phyloP scores from a whole-genome alignment of 2,888 invertebrate genomes.

The Rambutsinella grinnellia region DNA sequence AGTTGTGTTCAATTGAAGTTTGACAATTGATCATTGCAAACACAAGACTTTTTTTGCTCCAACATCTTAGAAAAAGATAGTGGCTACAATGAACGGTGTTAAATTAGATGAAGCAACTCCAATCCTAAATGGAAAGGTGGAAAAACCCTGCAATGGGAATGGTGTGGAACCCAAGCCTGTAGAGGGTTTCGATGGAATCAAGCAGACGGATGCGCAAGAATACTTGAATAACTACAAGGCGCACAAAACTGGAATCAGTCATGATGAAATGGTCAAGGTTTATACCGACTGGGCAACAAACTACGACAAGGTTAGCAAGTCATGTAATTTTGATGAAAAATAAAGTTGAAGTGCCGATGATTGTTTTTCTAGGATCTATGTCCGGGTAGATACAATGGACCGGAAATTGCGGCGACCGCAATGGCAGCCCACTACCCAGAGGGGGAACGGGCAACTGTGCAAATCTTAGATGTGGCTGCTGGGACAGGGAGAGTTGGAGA shows the following conservation, averaged over 20 bases:
- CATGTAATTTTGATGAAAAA: background rate
- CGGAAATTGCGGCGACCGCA: slow-evolving; percentile 67
- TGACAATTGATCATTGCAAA: no score
- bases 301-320: slow-evolving; percentile 64
- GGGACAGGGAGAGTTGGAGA: slow-evolving; percentile 69
- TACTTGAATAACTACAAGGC: slow-evolving; percentile 65
- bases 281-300: slow-evolving; percentile 68
- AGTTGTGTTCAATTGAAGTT: no score
- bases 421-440: slow-evolving; percentile 65
- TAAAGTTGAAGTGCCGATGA: background rate
- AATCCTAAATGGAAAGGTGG: background rate
- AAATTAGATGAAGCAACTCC: background rate
- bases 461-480: slow-evolving; percentile 69
- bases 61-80: background rate
- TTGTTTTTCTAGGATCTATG: slow-evolving; percentile 45
- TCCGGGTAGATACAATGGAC: slow-evolving; percentile 67
- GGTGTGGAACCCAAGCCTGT: background rate
- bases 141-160: background rate
- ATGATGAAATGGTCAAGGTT: slow-evolving; percentile 68
- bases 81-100: background rate
- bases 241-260: slow-evolving; percentile 66
- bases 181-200: slow-evolving; percentile 56
- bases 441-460: slow-evolving; percentile 58
- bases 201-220: slow-evolving; percentile 54
- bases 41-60: background rate